These are phyloP conservation scores for Candidula unifasciata DNA, from an alignment of 2,888 invertebrate species.

Conservation along the genomic window DNA sequence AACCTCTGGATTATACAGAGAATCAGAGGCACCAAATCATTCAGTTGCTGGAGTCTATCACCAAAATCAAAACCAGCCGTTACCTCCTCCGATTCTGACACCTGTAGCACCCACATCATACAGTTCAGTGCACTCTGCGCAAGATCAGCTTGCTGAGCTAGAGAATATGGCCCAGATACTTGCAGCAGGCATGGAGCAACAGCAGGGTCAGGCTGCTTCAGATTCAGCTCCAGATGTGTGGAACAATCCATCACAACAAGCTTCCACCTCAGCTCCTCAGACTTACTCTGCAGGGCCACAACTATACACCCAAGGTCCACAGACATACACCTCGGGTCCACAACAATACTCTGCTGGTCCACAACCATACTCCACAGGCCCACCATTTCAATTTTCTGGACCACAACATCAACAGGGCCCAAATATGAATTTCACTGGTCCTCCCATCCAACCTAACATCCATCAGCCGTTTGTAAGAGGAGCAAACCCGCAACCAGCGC, in stretches of 20 bases:
- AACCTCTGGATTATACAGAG: neutral
- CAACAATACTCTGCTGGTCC: neutral
- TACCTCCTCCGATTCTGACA: constrained; percentile 26
- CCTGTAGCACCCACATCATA: constrained; percentile 25
- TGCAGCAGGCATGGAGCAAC: neutral
- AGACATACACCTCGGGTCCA: neutral
- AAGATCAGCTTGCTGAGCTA: neutral
- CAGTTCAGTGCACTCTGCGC: neutral
- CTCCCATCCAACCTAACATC: neutral
- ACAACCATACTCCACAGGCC: no score
- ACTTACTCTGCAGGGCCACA: neutral
- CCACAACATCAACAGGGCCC: neutral
- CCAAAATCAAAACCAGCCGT: neutral
- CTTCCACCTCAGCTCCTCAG: neutral
- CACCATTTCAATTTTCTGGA: neutral
- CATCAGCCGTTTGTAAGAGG: constrained; percentile 14
- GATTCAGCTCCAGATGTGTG: neutral
- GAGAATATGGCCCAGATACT: constrained; percentile 10
- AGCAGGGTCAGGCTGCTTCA: neutral
- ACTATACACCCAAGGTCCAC: neutral
- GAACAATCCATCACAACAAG: neutral
- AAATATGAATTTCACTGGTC: neutral
- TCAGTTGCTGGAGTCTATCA: neutral
- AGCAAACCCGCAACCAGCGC: neutral
- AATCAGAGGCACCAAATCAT: neutral